Percentiles rank a stretch among this genome's conserved stretches.
phyloP scores from a whole-genome alignment of 2,113 vertebrate genomes.

The Salvelinus namaycush region DNA sequence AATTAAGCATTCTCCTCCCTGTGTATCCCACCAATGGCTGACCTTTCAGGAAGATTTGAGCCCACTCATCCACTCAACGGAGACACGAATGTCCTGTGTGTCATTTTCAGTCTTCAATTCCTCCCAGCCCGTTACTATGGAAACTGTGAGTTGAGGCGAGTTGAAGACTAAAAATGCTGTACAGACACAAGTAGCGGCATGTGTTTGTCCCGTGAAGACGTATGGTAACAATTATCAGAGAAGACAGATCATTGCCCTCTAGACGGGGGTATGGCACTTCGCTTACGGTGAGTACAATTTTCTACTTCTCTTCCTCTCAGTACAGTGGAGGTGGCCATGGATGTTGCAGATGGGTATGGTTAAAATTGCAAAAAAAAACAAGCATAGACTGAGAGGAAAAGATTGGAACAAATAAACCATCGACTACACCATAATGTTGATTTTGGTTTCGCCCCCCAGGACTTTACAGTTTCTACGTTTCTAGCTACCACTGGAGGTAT shows the following conservation, averaged over 20 bases:
- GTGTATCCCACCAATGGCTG: background rate
- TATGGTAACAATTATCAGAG: background rate
- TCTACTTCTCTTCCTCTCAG: background rate
- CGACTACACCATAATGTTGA: too few species aligned
- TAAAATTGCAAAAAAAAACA: background rate
- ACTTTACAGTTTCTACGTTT: too few species aligned
- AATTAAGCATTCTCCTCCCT: background rate
- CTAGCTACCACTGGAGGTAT: too few species aligned
- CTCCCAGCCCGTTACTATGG: slow-evolving; percentile 83
- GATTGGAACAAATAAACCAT: too few species aligned
- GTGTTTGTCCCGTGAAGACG: background rate
- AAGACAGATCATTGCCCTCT: background rate
- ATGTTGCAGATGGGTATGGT: background rate
- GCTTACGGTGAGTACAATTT: slow-evolving; percentile 7
- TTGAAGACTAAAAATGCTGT: slow-evolving; percentile 86
- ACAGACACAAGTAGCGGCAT: slow-evolving; percentile 76
- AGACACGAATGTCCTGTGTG: slow-evolving; percentile 77
- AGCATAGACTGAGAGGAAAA: too few species aligned
- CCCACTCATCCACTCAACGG: background rate
- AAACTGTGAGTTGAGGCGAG: slow-evolving; percentile 83
- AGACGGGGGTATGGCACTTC: slow-evolving; percentile 16
- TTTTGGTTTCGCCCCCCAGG: too few species aligned
- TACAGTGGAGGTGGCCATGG: background rate
- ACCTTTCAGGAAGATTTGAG: slow-evolving; percentile 34
- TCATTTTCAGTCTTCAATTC: slow-evolving; percentile 86